Conservation (phyloP, 2,888 invertebrate genomes). For the Rhaphigaster nebulosa region DNA sequence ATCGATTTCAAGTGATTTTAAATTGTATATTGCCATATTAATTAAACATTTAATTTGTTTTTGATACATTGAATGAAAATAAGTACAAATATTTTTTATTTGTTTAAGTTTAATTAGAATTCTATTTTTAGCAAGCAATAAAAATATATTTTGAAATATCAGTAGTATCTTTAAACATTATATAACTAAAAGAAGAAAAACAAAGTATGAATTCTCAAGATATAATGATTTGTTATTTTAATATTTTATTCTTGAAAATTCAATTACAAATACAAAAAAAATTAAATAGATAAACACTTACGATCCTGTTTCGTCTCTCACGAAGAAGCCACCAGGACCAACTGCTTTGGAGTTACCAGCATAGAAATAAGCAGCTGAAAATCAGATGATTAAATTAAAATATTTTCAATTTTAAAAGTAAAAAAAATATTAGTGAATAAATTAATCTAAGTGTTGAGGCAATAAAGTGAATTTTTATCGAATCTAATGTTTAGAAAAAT, state of each 20-base stretch:
- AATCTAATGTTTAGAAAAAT: too few relatives aligned
- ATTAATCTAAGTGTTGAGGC: neutral
- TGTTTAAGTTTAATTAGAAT: neutral
- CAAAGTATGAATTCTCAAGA: neutral
- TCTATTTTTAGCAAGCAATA: neutral
- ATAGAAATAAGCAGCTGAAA: conserved; percentile 90
- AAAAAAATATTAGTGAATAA: neutral
- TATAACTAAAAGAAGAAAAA: neutral
- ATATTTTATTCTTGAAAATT: too few relatives aligned
- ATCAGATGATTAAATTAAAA: conserved; percentile 57
- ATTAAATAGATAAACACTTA: conserved; percentile 68
- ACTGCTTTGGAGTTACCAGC: conserved; percentile 82
- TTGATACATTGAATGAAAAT: neutral
- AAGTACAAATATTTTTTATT: neutral
- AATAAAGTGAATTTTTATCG: too few relatives aligned
- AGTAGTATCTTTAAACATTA: neutral
- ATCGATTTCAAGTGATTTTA: neutral
- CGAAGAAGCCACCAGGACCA: conserved; percentile 77
- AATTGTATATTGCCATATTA: neutral
- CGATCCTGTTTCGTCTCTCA: conserved; percentile 87
- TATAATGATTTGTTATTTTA: too few relatives aligned
- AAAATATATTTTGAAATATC: too few relatives aligned
- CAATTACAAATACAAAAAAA: neutral
- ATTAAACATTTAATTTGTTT: neutral
- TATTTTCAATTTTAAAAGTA: neutral